Base-by-base conservation (phyloP, 2,113 vertebrate species). In the Engystomops pustulosus region DNA sequence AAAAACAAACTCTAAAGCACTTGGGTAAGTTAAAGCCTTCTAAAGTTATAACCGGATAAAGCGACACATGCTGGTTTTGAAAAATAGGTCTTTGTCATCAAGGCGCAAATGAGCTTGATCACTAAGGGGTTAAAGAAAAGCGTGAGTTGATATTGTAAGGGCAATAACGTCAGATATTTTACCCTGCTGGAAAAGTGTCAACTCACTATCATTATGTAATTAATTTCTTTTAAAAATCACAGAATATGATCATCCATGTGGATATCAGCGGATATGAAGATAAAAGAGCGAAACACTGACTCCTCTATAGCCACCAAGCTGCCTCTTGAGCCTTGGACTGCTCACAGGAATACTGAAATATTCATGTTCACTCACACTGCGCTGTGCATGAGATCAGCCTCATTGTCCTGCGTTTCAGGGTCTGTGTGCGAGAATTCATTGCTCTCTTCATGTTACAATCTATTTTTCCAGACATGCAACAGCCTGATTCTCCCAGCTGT, bases 351-450 rank as follows among this genome's bases (percentile, higher is more conserved):
- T n/a, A n/a, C 60, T 68, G 60, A 68, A 69, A 68, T 84, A 84
- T 84, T 77, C 58, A 68, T 77, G 41, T 27, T 65, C 41, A 49
- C 67, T 76, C 47, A 60, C 58, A 76, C 62, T 65, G 72, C 53
- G 45, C 15, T 38, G 32, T 77, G 60, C 58, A 84, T 84, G 41
- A 77, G 38, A 78, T 77, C 58, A 53, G n/a, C 72, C 67, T 77
- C 71, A 84, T 84, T 84, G 38, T 49, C 9, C 60, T 2, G 23
- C 38, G 10, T 27, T 23, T 84, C 44, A 10, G 45, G 11, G 60
- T 44, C 30, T 53, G 82, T 77, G 82, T 75, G 30, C 11, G 72
- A 20, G 82, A 84, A 84, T 84, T 77, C 82, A 84, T 84, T 84
- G 67, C 60, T 14, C 20, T 58, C 49, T 62, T 84, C 82, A 84